A percentile compares a stretch with the other conserved stretches of the same genome.
Evolutionary conservation across 2,888 invertebrate genomes (phyloP).

Genomic region (Hypercompe scribonia): DNA sequence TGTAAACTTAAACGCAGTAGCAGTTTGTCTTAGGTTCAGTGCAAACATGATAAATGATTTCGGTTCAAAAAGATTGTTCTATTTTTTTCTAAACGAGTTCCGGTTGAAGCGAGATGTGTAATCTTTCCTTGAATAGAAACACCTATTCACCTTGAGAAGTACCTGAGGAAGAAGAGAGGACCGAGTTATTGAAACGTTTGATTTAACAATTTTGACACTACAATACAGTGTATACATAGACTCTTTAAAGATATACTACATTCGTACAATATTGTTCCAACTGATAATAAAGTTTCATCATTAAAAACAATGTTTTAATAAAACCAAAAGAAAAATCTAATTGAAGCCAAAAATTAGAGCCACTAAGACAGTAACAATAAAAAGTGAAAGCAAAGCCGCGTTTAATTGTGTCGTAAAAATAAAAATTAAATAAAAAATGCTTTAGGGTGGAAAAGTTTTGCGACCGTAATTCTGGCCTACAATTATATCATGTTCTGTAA

Average conservation of each 20-base stretch:
- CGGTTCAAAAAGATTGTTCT: constrained; percentile 81
- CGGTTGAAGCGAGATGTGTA: constrained; percentile 79
- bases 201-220: constrained; percentile 40
- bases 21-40: constrained; percentile 84
- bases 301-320: constrained; percentile 83
- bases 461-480: constrained; percentile 77
- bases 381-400: constrained; percentile 85
- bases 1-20: constrained; percentile 85
- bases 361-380: constrained; percentile 85
- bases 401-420: constrained; percentile 86
- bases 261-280: constrained; percentile 43
- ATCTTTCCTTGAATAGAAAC: constrained; percentile 82
- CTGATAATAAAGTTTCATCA: constrained; percentile 63
- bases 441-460: constrained; percentile 82
- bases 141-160: constrained; percentile 87
- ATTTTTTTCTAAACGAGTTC: constrained; percentile 81
- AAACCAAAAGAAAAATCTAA: constrained; percentile 78
- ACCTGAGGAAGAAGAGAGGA: constrained; percentile 85
- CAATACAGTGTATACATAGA: constrained; percentile 27
- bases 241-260: constrained; percentile 41
- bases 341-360: constrained; percentile 85
- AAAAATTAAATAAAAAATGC: constrained; percentile 86
- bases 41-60: constrained; percentile 86
- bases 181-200: constrained; percentile 74
- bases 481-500: constrained; percentile 78